Evolutionary conservation across 2,797 vertebrate genomes (phyloP), one percentile per base, ranked within the genome.

Genomic region (Fratercula arctica): DNA sequence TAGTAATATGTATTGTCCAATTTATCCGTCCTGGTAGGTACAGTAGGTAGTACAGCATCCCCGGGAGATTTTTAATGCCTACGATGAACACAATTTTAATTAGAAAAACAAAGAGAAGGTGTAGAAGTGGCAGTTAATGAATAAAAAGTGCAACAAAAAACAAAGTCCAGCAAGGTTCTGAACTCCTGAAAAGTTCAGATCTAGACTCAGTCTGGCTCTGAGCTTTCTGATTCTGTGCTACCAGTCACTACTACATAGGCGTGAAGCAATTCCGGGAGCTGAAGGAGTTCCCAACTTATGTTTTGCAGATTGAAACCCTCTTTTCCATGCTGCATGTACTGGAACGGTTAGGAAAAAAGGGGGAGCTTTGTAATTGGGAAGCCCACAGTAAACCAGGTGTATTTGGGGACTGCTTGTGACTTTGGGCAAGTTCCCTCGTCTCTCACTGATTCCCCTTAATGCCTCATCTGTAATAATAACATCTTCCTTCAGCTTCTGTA

Each of bases 311-410:
- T 33, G 29, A 78, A 91, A 35, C 11, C 5, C 16, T 43, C 16
- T 84, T 78, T 70, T 57, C 39, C 13, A 16, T 16, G 37, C 21
- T 56, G 19, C 3, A 1, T 5, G 9, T 53, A 21, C 29, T 41
- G 37, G 35, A 59, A 21, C 0, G 1, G 25, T 17, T 24, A 10
- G n/a, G 50, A 26, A 29, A 64, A 59, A 37, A 35, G 10, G 3
- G 6, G 8, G 4, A 15, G 3, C 1, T 10, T 56, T 61, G 16
- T 23, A 16, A 18, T 0, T 31, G 66, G 29, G 67, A 56, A 74
- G 16, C 3, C 16, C 24, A 13, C 16, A 25, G 61, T 56, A 69
- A 79, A 70, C 3, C 29, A 31, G 25, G 2, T 0, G 6, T 13
- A 3, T 51, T 28, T 75, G 7, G 60, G 43, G 35, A 5, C 33